Base-by-base conservation (phyloP, 2,888 invertebrate species). In the Epistrophe eligans region DNA sequence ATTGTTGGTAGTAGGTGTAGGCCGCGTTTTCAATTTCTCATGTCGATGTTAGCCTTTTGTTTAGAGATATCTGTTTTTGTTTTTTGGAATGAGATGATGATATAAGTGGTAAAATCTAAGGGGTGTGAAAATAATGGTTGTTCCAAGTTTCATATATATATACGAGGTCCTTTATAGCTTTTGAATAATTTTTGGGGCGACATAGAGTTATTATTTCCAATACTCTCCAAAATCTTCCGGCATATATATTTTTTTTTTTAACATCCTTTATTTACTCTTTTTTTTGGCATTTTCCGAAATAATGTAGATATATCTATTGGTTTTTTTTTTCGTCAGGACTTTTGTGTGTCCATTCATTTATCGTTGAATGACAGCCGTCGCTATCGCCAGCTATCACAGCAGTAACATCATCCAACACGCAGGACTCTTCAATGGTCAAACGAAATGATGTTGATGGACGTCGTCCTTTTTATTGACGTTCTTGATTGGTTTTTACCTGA, bases 401-500 rank as follows among this genome's bases (percentile, higher is more conserved):
- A 67, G 55, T 45, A 55, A 73, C 28, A 62, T 55, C 28, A 62
- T 55, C 13, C 64, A 60, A 64, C 35, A 55, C 45, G 58, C 48
- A 71, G 48, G 57, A 76, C 64, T 66, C n/a, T 28, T 62, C 82
- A 50, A 85, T 70, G 71, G 38, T 62, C 70, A 71, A 79, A 79
- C 77, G 24, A 24, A 24, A 24, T 24, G 60, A 79, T 79, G 90
- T 91, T 92, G 92, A 92, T 92, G 92, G 92, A 92, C 92, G 92
- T 91, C 91, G 83, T 87, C 91, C 90, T 92, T 92, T 62, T 92
- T 92, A 92, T 92, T 92, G 92, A 92, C 92, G 92, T 90, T 91
- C 91, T 91, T 92, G 92, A 92, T 92, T 92, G 92, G 91, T 92
- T 92, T 91, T 91, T 92, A 91, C 91, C 91, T 91, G 89, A 43